phyloP scores from a whole-genome alignment of 1,140 invertebrate species.

The Callitettix versicolor region DNA sequence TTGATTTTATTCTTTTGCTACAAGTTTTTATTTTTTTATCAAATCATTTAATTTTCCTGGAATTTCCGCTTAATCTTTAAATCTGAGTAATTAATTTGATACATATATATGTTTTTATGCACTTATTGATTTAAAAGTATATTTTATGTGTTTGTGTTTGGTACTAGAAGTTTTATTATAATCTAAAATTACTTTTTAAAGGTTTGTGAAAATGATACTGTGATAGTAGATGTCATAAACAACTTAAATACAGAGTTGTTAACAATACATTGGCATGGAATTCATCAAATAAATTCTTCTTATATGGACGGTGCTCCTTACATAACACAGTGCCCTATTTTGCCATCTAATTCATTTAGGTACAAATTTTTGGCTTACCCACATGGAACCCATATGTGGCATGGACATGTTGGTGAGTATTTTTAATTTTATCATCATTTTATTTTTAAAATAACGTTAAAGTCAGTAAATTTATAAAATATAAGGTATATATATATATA shows the following conservation, averaged over 20 bases:
- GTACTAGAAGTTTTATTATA: too few relatives aligned
- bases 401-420: slow-evolving; percentile 30
- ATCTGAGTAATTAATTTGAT: too few relatives aligned
- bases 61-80: too few relatives aligned
- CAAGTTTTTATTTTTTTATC: too few relatives aligned
- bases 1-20: too few relatives aligned
- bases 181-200: too few relatives aligned
- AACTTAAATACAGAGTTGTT: slow-evolving; percentile 34
- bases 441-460: neutral
- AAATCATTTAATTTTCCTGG: too few relatives aligned
- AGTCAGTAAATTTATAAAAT: neutral
- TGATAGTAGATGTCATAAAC: slow-evolving; percentile 37
- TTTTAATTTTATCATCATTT: too few relatives aligned
- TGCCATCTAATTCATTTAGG: slow-evolving; percentile 20
- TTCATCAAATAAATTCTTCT: slow-evolving; percentile 33
- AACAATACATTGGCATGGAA: slow-evolving; percentile 40
- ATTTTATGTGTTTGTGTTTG: too few relatives aligned
- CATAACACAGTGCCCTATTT: slow-evolving; percentile 28
- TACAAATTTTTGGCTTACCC: slow-evolving; percentile 26
- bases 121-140: too few relatives aligned
- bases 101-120: too few relatives aligned
- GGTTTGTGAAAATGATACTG: slow-evolving; percentile 37
- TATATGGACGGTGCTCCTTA: slow-evolving; percentile 45
- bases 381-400: slow-evolving; percentile 30
- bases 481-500: too few relatives aligned